These are phyloP conservation scores for Drosophila peninsularis DNA, from an alignment of 2,888 invertebrate genomes.

Conservation along the genomic window DNA sequence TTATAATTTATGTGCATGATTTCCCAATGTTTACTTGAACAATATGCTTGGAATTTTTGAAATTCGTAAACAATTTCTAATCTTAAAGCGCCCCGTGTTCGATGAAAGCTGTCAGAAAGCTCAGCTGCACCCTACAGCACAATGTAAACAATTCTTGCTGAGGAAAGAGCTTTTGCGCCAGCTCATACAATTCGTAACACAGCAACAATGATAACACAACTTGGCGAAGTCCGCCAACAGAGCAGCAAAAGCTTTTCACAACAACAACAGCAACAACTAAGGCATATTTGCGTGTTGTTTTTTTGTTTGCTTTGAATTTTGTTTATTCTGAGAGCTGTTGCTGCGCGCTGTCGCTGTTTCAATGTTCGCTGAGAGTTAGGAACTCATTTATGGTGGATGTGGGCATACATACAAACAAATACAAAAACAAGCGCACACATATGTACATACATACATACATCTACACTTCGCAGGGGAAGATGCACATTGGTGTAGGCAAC, in stretches of 20 bases:
- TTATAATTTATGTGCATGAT: not conserved
- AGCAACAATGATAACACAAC: conserved; percentile 45
- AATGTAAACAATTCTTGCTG: conserved; percentile 44
- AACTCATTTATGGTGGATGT: conserved; percentile 36
- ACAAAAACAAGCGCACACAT: not conserved
- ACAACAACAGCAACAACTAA: conserved; percentile 15
- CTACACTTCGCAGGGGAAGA: conserved; percentile 19
- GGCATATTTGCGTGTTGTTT: conserved; percentile 44
- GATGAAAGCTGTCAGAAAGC: conserved; percentile 24
- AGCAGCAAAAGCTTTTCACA: conserved; percentile 38
- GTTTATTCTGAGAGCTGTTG: conserved; percentile 69
- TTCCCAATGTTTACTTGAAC: not conserved
- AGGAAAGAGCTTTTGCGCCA: conserved; percentile 34
- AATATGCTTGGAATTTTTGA: conserved; percentile 1
- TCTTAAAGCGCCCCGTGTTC: conserved; percentile 25
- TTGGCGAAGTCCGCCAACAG: conserved; percentile 14
- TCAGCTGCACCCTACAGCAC: conserved; percentile 2
- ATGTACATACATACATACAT: conserved; percentile 16
- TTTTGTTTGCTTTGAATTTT: conserved; percentile 63
- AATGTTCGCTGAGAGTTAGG: conserved; percentile 73
- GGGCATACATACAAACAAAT: conserved; percentile 14
- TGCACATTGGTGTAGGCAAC: conserved; percentile 35
- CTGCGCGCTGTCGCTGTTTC: conserved; percentile 47
- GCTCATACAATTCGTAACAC: conserved; percentile 23
- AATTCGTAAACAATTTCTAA: conserved; percentile 17